These are phyloP conservation scores for Cherax destructor DNA, from an alignment of 1,140 invertebrate species.

Conservation along the genomic window DNA sequence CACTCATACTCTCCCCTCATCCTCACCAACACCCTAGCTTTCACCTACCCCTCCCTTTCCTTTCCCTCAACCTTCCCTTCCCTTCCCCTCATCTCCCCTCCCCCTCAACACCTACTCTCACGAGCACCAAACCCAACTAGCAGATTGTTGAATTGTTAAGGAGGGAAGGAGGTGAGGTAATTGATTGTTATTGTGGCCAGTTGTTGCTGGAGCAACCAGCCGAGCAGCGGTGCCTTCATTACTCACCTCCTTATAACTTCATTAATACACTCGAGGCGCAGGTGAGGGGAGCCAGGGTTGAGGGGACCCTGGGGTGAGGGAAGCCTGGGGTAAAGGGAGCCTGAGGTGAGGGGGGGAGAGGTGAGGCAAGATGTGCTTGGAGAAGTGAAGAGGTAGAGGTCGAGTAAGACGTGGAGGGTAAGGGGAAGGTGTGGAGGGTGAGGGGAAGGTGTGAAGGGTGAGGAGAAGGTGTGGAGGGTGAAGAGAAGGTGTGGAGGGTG, in stretches of 20 bases:
- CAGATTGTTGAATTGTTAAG: too few relatives aligned
- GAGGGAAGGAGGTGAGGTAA: too few relatives aligned
- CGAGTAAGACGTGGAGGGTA: too few relatives aligned
- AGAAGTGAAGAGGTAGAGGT: too few relatives aligned
- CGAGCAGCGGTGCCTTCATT: conserved; percentile 21
- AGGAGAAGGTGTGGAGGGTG: too few relatives aligned
- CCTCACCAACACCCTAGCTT: neutral
- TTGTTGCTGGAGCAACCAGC: conserved; percentile 5
- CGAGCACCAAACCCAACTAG: too few relatives aligned
- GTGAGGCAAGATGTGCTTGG: too few relatives aligned
- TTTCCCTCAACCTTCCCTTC: conserved; percentile 4
- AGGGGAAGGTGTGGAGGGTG: too few relatives aligned
- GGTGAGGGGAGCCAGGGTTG: neutral
- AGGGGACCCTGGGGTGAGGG: neutral
- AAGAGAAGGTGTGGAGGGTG: too few relatives aligned
- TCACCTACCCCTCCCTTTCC: neutral
- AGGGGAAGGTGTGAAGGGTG: neutral
- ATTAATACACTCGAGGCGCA: conserved; percentile 44
- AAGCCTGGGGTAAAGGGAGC: too few relatives aligned
- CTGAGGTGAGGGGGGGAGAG: neutral
- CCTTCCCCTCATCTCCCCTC: neutral
- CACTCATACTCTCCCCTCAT: neutral
- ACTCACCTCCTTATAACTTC: conserved; percentile 56
- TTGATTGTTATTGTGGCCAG: conserved; percentile 25
- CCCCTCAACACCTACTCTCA: neutral